Percentiles rank a stretch among this genome's conserved stretches.
These are phyloP conservation scores for Drosophila ohnishii DNA, from an alignment of 1,140 invertebrate species.

Conservation along the genomic window DNA sequence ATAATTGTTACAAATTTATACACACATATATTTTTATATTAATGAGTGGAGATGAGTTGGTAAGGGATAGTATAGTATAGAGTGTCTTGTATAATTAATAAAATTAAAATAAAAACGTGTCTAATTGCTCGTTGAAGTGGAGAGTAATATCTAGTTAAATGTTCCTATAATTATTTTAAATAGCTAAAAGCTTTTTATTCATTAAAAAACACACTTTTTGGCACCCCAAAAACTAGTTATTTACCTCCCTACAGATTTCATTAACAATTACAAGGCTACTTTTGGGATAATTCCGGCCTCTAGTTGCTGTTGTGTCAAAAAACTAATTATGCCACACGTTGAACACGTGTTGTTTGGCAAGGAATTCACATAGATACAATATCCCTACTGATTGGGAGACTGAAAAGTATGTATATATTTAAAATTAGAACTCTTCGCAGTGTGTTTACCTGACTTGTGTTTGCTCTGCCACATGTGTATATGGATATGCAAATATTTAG, in stretches of 20 bases:
- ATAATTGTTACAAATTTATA: conserved; percentile 22
- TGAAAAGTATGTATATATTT: conserved; percentile 8
- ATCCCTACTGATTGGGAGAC: background rate
- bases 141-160: background rate
- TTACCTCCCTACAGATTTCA: conserved; percentile 11
- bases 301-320: conserved; percentile 5
- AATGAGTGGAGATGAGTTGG: conserved; percentile 40
- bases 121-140: conserved; percentile 30
- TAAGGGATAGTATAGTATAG: background rate
- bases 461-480: conserved; percentile 27
- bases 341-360: conserved; percentile 17
- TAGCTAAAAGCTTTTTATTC: background rate
- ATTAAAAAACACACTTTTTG: background rate
- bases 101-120: background rate
- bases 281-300: background rate
- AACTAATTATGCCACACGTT: conserved; percentile 37
- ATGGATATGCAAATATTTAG: conserved; percentile 49
- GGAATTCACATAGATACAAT: conserved; percentile 26
- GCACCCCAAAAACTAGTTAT: background rate
- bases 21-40: conserved; percentile 23
- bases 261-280: background rate
- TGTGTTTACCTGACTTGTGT: conserved; percentile 57
- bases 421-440: conserved; percentile 31
- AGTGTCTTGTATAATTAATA: background rate
- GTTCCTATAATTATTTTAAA: background rate